Evolutionary conservation across 2,113 vertebrate species (phyloP).

Genomic region (Lepus timidus): DNA sequence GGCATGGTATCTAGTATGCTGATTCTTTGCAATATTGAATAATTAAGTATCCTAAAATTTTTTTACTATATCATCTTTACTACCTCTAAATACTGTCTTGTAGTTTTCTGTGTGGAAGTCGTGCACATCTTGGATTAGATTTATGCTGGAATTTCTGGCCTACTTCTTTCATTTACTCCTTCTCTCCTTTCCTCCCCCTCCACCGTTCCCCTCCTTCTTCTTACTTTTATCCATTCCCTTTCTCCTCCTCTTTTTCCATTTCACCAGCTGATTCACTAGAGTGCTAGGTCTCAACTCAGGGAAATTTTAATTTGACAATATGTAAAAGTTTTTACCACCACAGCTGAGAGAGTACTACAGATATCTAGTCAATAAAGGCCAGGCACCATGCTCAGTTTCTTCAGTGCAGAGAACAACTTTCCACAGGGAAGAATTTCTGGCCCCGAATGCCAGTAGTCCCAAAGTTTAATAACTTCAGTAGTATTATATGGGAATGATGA

Average conservation of each 20-base stretch:
- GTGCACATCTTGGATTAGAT: background rate
- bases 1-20: background rate
- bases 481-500: background rate
- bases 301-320: background rate
- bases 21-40: background rate
- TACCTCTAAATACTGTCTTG: background rate
- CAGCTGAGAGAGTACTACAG: background rate
- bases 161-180: background rate
- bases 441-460: background rate
- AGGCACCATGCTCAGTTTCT: background rate
- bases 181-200: rapidly evolving
- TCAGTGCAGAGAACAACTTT: rapidly evolving
- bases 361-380: background rate
- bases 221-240: rapidly evolving
- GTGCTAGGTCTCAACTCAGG: background rate
- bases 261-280: background rate
- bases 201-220: rapidly evolving
- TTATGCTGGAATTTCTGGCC: background rate
- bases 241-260: background rate
- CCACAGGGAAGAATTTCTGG: background rate
- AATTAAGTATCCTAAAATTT: background rate
- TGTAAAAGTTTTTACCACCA: background rate
- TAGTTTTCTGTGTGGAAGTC: background rate
- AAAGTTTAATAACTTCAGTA: background rate
- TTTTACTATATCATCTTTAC: background rate